phyloP scores from a whole-genome alignment of 2,113 vertebrate genomes.

The Reinhardtius hippoglossoides region DNA sequence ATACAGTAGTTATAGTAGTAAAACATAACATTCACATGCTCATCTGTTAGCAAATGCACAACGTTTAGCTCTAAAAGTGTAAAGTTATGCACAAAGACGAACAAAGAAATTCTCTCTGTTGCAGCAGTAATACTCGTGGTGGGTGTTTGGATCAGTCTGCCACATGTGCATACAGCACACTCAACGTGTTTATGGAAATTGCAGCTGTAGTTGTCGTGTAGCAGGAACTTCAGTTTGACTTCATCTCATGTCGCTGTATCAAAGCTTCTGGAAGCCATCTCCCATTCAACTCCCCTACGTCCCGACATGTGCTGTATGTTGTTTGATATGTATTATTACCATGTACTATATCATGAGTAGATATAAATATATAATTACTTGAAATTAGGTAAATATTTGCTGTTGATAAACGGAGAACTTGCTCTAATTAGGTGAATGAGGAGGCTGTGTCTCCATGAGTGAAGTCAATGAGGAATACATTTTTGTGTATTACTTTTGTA shows the following conservation, averaged over 20 bases:
- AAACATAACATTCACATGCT: slow-evolving; percentile 17
- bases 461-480: slow-evolving; percentile 58
- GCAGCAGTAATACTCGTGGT: slow-evolving; percentile 33
- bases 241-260: slow-evolving; percentile 57
- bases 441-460: slow-evolving; percentile 59
- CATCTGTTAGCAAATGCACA: slow-evolving; percentile 53
- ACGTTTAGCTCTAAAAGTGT: slow-evolving; percentile 46
- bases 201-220: slow-evolving; percentile 62
- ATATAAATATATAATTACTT: slow-evolving; percentile 69
- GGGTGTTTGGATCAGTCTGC: slow-evolving; percentile 48
- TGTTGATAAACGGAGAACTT: slow-evolving; percentile 64
- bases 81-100: slow-evolving; percentile 56
- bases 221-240: slow-evolving; percentile 40
- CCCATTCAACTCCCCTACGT: slow-evolving; percentile 23
- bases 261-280: slow-evolving; percentile 65
- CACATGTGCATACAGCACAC: slow-evolving; percentile 62
- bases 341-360: slow-evolving; percentile 74
- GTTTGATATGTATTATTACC: slow-evolving; percentile 75
- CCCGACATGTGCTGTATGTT: slow-evolving; percentile 59
- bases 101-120: slow-evolving; percentile 52
- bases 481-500: slow-evolving; percentile 82
- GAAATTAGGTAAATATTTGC: slow-evolving; percentile 64
- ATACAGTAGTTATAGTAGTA: slow-evolving; percentile 42
- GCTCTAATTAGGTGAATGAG: slow-evolving; percentile 50
- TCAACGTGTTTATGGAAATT: slow-evolving; percentile 42